Conservation (phyloP, 2,888 invertebrate species). For the Tromatobia lineatoria region DNA sequence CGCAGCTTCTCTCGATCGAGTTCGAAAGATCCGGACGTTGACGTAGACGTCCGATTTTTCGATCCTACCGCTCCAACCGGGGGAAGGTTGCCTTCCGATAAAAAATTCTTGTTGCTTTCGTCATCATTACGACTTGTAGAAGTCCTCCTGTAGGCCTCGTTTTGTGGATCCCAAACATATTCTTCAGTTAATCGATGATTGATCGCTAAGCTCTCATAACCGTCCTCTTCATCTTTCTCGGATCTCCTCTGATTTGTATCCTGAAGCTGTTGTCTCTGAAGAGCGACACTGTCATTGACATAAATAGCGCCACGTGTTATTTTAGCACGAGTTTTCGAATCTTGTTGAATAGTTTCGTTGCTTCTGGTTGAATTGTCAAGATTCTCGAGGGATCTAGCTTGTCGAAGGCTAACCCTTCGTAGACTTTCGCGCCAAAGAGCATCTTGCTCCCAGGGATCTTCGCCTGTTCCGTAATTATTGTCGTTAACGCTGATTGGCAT, state of each 20-base stretch:
- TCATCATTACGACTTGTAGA: slow-evolving; percentile 27
- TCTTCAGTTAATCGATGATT: slow-evolving; percentile 81
- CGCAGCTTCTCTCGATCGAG: slow-evolving; percentile 94
- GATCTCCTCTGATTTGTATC: slow-evolving; percentile 83
- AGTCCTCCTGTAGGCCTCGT: slow-evolving; percentile 81
- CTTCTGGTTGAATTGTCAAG: slow-evolving; percentile 87
- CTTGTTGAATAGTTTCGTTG: slow-evolving; percentile 69
- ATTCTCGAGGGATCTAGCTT: slow-evolving; percentile 94
- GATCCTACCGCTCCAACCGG: slow-evolving; percentile 75
- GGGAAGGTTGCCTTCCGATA: slow-evolving; percentile 86
- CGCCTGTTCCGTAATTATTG: slow-evolving; percentile 78
- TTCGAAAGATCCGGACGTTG: slow-evolving; percentile 84
- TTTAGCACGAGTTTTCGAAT: slow-evolving; percentile 83
- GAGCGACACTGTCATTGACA: slow-evolving; percentile 91
- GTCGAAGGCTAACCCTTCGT: slow-evolving; percentile 92
- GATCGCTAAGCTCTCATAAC: slow-evolving; percentile 87
- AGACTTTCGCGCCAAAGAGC: slow-evolving; percentile 93
- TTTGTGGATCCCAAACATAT: slow-evolving; percentile 84
- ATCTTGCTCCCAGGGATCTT: slow-evolving; percentile 94
- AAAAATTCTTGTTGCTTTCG: slow-evolving; percentile 82
- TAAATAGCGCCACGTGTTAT: slow-evolving; percentile 92
- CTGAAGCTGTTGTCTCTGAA: slow-evolving; percentile 83
- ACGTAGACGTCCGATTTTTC: slow-evolving; percentile 69
- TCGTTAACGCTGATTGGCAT: slow-evolving; percentile 55
- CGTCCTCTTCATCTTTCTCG: slow-evolving; percentile 85